A percentile compares a stretch with the other conserved stretches of the same genome.
Evolutionary conservation across 2,797 vertebrate species (phyloP).

Genomic region (Dromococcyx pavoninus): DNA sequence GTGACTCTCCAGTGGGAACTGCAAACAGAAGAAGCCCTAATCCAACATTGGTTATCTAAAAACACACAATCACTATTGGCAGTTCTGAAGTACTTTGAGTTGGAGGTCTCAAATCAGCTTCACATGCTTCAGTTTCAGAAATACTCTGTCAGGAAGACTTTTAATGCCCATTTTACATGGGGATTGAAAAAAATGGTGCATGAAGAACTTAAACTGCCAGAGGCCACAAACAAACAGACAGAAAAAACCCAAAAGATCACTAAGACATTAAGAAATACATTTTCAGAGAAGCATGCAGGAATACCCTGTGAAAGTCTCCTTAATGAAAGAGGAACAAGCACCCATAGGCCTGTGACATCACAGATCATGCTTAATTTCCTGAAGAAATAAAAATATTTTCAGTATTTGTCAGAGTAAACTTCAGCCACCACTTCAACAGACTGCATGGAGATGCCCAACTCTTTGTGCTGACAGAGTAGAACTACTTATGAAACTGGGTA

Average conservation of each 20-base stretch:
- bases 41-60: background rate
- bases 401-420: background rate
- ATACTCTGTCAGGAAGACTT: background rate
- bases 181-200: background rate
- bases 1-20: background rate
- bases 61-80: rapidly evolving
- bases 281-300: background rate
- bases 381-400: background rate
- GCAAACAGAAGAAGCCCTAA: background rate
- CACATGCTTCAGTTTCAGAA: background rate
- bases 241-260: background rate
- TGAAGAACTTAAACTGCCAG: background rate
- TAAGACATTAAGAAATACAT: background rate
- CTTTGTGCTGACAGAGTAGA: background rate
- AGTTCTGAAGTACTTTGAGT: background rate
- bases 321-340: background rate
- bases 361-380: background rate
- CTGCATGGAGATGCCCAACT: background rate
- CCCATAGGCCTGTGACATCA: background rate
- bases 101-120: background rate
- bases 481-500: no score
- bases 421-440: background rate
- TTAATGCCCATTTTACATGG: no score
- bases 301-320: background rate
- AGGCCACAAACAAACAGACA: background rate